phyloP scores from a whole-genome alignment of 2,888 invertebrate species.

The Priapulus caudatus region DNA sequence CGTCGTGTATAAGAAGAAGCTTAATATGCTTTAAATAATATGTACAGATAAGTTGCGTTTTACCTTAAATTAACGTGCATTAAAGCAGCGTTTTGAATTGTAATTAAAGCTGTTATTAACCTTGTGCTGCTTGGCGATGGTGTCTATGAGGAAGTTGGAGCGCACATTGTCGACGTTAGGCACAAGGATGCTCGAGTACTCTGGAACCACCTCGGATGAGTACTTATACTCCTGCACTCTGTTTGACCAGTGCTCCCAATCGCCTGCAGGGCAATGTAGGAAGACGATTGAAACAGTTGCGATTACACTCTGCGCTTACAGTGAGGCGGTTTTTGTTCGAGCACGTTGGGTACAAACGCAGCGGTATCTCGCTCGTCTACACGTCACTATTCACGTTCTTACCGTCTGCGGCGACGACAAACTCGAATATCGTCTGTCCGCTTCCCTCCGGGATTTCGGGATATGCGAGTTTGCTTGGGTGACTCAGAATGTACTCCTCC shows the following conservation, averaged over 20 bases:
- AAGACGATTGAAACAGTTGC: too few species aligned
- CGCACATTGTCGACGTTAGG: conserved; percentile 80
- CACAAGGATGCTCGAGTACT: conserved; percentile 67
- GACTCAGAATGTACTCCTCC: conserved; percentile 54
- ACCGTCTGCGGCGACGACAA: conserved; percentile 51
- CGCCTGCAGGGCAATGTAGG: conserved; percentile 42
- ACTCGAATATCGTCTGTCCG: conserved; percentile 62
- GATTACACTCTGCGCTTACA: too few species aligned
- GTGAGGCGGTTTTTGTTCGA: too few species aligned
- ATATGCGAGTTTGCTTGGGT: conserved; percentile 57
- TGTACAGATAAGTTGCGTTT: too few species aligned
- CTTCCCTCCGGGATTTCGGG: conserved; percentile 52
- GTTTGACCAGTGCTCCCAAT: conserved; percentile 70
- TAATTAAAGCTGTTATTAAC: conserved; percentile 26
- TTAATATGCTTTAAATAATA: too few species aligned
- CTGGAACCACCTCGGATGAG: conserved; percentile 57
- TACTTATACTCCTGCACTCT: conserved; percentile 60
- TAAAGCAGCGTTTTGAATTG: background rate
- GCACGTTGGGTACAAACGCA: too few species aligned
- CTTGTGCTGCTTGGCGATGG: conserved; percentile 58
- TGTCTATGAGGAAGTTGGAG: conserved; percentile 65
- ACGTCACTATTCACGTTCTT: too few species aligned
- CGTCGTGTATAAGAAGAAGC: too few species aligned
- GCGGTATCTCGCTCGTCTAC: too few species aligned
- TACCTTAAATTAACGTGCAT: background rate